These are phyloP conservation scores for Drosophila equinoxialis DNA, from an alignment of 1,140 invertebrate genomes.

Conservation along the genomic window DNA sequence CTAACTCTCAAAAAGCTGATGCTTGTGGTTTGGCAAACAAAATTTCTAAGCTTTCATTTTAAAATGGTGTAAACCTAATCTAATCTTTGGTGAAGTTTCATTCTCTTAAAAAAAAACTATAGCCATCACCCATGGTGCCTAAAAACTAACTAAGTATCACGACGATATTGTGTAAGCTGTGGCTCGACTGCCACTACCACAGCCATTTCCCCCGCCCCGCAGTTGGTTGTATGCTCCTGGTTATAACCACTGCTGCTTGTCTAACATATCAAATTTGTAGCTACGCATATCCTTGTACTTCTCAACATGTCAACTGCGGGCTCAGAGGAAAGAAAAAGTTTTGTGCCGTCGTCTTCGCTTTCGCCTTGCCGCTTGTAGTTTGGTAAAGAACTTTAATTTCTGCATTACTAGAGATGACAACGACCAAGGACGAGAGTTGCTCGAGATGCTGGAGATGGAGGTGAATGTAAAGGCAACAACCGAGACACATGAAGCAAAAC, in stretches of 20 bases:
- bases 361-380: slow-evolving; percentile 63
- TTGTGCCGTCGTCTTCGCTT: slow-evolving; percentile 39
- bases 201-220: neutral
- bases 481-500: slow-evolving; percentile 55
- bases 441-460: neutral
- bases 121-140: slow-evolving; percentile 2
- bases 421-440: slow-evolving; percentile 39
- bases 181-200: neutral
- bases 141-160: slow-evolving; percentile 12
- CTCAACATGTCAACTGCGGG: slow-evolving; percentile 71
- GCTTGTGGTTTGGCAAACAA: neutral
- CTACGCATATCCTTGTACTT: slow-evolving; percentile 72
- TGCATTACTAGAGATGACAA: slow-evolving; percentile 63
- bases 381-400: slow-evolving; percentile 79
- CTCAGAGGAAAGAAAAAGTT: slow-evolving; percentile 59
- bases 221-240: slow-evolving; percentile 15
- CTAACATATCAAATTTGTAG: slow-evolving; percentile 81
- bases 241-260: slow-evolving; percentile 51
- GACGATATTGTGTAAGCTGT: slow-evolving; percentile 10
- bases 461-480: slow-evolving; percentile 14
- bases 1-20: neutral
- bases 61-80: slow-evolving; percentile 8
- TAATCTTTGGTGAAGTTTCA: neutral
- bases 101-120: neutral
- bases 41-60: neutral